Conservation (phyloP, 2,888 invertebrate genomes). For the Mesopsocus fuscifrons region DNA sequence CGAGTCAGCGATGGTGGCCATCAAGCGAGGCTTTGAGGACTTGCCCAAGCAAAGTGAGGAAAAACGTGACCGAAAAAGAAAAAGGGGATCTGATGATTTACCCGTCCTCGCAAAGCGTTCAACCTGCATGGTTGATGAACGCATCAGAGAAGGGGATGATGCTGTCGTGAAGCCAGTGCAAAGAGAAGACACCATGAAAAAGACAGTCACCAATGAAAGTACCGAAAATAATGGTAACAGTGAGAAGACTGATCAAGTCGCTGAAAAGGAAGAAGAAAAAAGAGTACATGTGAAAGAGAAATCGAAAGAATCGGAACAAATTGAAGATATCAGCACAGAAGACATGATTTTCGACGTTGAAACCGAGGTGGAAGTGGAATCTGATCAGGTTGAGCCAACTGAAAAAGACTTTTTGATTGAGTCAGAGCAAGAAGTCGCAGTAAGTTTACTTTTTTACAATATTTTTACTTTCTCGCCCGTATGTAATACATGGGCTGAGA, state of each 20-base stretch:
- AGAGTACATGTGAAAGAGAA: conserved; percentile 11
- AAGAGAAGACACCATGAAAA: conserved; percentile 13
- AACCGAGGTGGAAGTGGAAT: conserved; percentile 17
- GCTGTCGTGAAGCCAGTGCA: conserved; percentile 16
- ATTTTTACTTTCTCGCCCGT: too few species aligned
- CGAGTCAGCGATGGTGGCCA: conserved; percentile 75
- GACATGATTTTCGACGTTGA: conserved; percentile 11
- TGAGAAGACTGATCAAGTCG: conserved; percentile 16
- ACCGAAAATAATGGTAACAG: conserved; percentile 17
- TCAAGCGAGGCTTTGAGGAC: conserved; percentile 34
- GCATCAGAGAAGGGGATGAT: conserved; percentile 10
- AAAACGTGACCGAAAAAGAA: conserved; percentile 15
- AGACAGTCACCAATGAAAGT: conserved; percentile 28
- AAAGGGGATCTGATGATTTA: conserved; percentile 13
- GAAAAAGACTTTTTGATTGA: too few species aligned
- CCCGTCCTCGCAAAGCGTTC: conserved; percentile 12
- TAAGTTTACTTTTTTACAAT: too few species aligned
- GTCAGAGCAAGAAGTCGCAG: too few species aligned
- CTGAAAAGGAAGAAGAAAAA: conserved; percentile 12
- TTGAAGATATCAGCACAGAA: conserved; percentile 8
- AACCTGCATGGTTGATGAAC: conserved; percentile 12
- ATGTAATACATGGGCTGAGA: too few species aligned
- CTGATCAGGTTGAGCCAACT: conserved; percentile 20
- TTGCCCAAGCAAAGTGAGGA: conserved; percentile 16
- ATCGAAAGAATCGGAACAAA: conserved; percentile 15